Evolutionary conservation across 2,888 invertebrate species (phyloP), one percentile per base, ranked within the genome.

Genomic region (Ochropleura leucogaster): DNA sequence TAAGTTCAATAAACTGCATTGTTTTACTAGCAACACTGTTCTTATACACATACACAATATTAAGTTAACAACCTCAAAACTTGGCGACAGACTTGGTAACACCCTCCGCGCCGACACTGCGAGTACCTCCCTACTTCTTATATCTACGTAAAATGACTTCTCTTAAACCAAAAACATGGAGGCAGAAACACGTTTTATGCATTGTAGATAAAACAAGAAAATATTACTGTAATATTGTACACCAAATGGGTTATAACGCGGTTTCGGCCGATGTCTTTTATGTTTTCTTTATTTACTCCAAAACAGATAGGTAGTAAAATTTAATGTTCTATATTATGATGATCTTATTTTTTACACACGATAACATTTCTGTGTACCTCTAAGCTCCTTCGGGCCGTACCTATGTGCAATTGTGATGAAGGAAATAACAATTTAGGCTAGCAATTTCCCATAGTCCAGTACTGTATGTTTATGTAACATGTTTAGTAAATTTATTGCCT

Each of bases 401-500:
- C 16, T 12, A 40, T 59, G 49, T 46, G 55, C 6, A 65, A 79
- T 83, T 71, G 68, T 69, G 66, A 59, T 72, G 62, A 74, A 79
- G 72, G 60, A 77, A 84, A 75, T 68, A 62, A 69, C 84, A 84
- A 87, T 85, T 83, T 84, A 69, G 10, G 53, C 47, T 49, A 81
- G 83, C 72, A 84, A 82, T 84, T 84, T 89, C 84, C 83, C 81
- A 80, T 84, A 90, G 89, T 89, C 88, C 90, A 89, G 87, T 84
- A 82, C 83, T 84, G 85, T 83, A 82, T 88, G 87, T 91, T 91
- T 92, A 93, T 92, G 89, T 87, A 85, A 79, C 87, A 89, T 89
- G 89, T 87, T 90, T 89, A 90, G 87, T 87, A 80, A 91, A 93
- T 93, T 92, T 92, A 93, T 93, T 80, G 87, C 86, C 83, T 88